phyloP scores from a whole-genome alignment of 2,888 invertebrate species.

The Eupithecia subfuscata region DNA sequence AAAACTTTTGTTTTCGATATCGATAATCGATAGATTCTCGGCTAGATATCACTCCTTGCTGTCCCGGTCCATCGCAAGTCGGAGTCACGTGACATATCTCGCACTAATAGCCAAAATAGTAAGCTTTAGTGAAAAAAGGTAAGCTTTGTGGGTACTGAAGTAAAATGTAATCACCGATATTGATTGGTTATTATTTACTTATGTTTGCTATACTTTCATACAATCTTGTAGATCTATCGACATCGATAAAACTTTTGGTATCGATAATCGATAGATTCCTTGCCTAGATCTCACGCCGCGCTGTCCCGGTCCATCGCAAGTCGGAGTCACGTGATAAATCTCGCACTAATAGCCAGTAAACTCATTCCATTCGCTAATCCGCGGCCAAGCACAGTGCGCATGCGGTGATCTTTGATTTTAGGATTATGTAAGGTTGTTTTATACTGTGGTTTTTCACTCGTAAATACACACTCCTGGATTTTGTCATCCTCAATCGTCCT shows the following conservation, averaged over 20 bases:
- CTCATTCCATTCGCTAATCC: slow-evolving; percentile 77
- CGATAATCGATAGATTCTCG: too few species aligned
- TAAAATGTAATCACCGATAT: too few species aligned
- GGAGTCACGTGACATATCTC: slow-evolving; percentile 81
- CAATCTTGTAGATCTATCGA: neutral
- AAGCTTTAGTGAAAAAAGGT: too few species aligned
- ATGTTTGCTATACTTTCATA: neutral
- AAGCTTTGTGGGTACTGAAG: too few species aligned
- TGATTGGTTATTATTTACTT: too few species aligned
- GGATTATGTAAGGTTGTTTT: slow-evolving; percentile 8
- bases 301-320: slow-evolving; percentile 64
- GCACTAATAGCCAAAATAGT: slow-evolving; percentile 79
- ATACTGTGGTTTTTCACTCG: neutral
- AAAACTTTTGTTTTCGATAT: too few species aligned
- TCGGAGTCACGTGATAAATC: slow-evolving; percentile 79
- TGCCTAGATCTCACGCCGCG: slow-evolving; percentile 16
- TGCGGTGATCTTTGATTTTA: slow-evolving; percentile 22
- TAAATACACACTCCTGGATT: neutral
- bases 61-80: slow-evolving; percentile 66
- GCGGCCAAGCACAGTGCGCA: slow-evolving; percentile 49
- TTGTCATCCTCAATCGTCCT: neutral
- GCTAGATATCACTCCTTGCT: slow-evolving; percentile 15
- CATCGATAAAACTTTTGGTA: neutral
- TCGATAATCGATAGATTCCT: slow-evolving; percentile 4
- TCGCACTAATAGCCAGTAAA: slow-evolving; percentile 80